Conservation (phyloP, 2,888 invertebrate genomes). For the Drosophila percnosoma region DNA sequence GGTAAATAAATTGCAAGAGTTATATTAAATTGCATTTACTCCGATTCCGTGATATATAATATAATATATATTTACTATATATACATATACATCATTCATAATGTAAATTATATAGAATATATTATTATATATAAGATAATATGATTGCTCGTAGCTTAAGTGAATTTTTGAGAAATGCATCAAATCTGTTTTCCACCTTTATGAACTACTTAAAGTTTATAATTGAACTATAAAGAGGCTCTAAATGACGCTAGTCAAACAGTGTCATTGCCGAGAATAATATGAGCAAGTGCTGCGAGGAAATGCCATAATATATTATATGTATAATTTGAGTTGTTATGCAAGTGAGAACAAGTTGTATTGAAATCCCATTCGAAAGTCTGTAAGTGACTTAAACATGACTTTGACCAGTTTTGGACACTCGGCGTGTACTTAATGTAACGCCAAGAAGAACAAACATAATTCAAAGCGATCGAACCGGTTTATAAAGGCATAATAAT, state of each 20-base stretch:
- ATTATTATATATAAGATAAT: neutral
- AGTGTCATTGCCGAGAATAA: neutral
- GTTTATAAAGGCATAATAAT: slow-evolving; percentile 26
- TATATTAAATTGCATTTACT: neutral
- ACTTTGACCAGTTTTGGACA: slow-evolving; percentile 23
- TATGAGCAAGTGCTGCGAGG: neutral
- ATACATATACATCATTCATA: neutral
- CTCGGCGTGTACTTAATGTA: slow-evolving; percentile 56
- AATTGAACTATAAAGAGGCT: slow-evolving; percentile 15
- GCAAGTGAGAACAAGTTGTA: neutral
- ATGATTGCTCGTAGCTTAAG: slow-evolving; percentile 2
- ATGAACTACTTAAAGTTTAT: slow-evolving; percentile 16
- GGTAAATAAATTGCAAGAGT: slow-evolving; percentile 51
- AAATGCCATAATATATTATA: neutral
- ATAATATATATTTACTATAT: too few relatives aligned
- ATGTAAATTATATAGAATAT: neutral
- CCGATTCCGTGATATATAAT: neutral
- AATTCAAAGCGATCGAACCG: slow-evolving; percentile 39
- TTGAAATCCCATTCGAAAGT: neutral
- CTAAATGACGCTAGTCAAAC: slow-evolving; percentile 1
- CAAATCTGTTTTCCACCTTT: slow-evolving; percentile 6
- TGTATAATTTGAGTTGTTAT: neutral
- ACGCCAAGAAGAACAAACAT: slow-evolving; percentile 6
- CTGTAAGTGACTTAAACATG: slow-evolving; percentile 2
- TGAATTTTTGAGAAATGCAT: neutral